phyloP scores from a whole-genome alignment of 2,797 vertebrate species.

The Girardinus metallicus region DNA sequence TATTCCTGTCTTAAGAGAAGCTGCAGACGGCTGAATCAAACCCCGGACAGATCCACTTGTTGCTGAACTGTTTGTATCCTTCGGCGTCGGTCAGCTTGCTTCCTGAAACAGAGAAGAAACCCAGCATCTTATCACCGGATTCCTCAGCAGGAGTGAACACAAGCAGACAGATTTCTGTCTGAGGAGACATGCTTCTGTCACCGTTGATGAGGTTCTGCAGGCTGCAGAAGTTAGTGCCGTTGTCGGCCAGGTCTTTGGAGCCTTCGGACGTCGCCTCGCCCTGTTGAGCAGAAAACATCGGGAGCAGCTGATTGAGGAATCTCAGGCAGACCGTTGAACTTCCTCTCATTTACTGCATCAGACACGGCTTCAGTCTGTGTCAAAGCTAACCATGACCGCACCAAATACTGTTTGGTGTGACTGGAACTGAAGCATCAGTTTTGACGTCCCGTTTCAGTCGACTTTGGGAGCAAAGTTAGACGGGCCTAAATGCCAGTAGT shows the following conservation, averaged over 20 bases:
- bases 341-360: neutral
- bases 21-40: conserved; percentile 35
- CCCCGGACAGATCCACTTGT: conserved; percentile 71
- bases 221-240: neutral
- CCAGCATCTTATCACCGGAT: neutral
- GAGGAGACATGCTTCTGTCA: neutral
- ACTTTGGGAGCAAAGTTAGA: neutral
- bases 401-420: neutral
- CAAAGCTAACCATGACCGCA: neutral
- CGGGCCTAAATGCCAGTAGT: neutral
- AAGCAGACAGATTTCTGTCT: neutral
- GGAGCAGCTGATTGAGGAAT: neutral
- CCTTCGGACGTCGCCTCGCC: neutral
- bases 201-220: neutral
- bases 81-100: conserved; percentile 39
- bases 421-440: neutral
- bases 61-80: conserved; percentile 71
- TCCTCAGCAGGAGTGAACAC: neutral
- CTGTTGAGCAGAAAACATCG: neutral
- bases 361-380: neutral
- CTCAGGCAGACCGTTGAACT: neutral
- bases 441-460: neutral
- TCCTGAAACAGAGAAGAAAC: conserved; percentile 1
- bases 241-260: neutral
- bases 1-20: neutral